Evolutionary conservation across 2,888 invertebrate genomes (phyloP).

Genomic region (Drosophila peninsularis): DNA sequence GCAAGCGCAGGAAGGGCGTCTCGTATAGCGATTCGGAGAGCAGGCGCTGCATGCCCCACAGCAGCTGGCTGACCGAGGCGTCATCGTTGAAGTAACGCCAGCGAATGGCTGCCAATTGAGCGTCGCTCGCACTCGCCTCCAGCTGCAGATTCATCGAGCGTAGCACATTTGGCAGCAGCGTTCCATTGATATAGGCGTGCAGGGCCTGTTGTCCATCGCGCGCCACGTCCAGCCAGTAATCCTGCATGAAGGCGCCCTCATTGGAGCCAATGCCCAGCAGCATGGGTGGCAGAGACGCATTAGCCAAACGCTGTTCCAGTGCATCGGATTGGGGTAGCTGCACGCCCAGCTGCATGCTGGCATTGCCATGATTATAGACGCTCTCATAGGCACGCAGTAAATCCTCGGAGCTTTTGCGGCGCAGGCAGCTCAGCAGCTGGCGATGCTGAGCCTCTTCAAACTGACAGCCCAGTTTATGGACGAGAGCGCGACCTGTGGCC

Average conservation of each 20-base stretch:
- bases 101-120: conserved; percentile 78
- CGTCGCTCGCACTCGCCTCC: conserved; percentile 32
- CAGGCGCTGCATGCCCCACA: conserved; percentile 82
- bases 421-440: conserved; percentile 88
- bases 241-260: conserved; percentile 87
- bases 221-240: conserved; percentile 87
- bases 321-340: conserved; percentile 81
- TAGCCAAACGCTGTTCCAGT: conserved; percentile 40
- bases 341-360: conserved; percentile 87
- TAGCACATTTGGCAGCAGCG: conserved; percentile 87
- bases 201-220: conserved; percentile 86
- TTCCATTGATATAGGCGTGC: conserved; percentile 86
- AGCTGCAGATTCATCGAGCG: conserved; percentile 60
- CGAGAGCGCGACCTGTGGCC: conserved; percentile 78
- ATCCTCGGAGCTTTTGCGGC: conserved; percentile 87
- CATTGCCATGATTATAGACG: conserved; percentile 87
- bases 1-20: conserved; percentile 81
- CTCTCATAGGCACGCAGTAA: conserved; percentile 87
- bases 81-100: conserved; percentile 83
- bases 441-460: conserved; percentile 83
- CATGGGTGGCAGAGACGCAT: conserved; percentile 86
- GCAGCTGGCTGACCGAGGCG: conserved; percentile 68
- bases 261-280: conserved; percentile 89
- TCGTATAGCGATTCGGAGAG: conserved; percentile 83
- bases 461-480: conserved; percentile 86